Conservation (phyloP, 2,888 invertebrate genomes). For the Coenonympha arcania region DNA sequence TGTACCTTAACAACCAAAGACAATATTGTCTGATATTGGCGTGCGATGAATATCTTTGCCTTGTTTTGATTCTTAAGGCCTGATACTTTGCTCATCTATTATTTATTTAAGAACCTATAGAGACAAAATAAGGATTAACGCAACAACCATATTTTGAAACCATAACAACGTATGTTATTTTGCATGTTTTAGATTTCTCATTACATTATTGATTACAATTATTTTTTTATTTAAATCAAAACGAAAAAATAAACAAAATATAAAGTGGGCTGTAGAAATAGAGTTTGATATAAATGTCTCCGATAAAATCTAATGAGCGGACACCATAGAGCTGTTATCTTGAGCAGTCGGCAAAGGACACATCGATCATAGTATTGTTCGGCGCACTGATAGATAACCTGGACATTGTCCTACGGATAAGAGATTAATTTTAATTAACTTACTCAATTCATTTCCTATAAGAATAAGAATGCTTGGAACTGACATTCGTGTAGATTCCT, state of each 20-base stretch:
- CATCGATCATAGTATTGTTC: slow-evolving; percentile 70
- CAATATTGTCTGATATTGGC: too few relatives aligned
- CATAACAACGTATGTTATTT: too few relatives aligned
- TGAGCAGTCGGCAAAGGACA: slow-evolving; percentile 24
- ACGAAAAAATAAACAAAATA: background rate
- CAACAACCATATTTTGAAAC: background rate
- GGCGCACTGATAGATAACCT: slow-evolving; percentile 56
- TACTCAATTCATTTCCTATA: slow-evolving; percentile 11
- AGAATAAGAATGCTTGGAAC: background rate
- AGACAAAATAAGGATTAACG: too few relatives aligned
- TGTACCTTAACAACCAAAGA: slow-evolving; percentile 67
- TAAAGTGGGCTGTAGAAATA: slow-evolving; percentile 11
- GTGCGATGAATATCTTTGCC: background rate
- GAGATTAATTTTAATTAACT: slow-evolving; percentile 31
- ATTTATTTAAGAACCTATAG: too few relatives aligned
- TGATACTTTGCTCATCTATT: too few relatives aligned
- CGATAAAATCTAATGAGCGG: slow-evolving; percentile 24
- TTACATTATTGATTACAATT: too few relatives aligned
- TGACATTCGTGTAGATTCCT: background rate
- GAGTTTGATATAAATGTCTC: slow-evolving; percentile 21
- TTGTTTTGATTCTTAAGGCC: too few relatives aligned
- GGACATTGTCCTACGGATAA: slow-evolving; percentile 47
- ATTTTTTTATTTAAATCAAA: background rate
- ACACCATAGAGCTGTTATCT: slow-evolving; percentile 29
- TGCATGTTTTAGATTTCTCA: too few relatives aligned